Percentiles rank a stretch among this genome's conserved stretches.
Conservation (phyloP, 2,113 vertebrate genomes). For the Odocoileus virginianus region DNA sequence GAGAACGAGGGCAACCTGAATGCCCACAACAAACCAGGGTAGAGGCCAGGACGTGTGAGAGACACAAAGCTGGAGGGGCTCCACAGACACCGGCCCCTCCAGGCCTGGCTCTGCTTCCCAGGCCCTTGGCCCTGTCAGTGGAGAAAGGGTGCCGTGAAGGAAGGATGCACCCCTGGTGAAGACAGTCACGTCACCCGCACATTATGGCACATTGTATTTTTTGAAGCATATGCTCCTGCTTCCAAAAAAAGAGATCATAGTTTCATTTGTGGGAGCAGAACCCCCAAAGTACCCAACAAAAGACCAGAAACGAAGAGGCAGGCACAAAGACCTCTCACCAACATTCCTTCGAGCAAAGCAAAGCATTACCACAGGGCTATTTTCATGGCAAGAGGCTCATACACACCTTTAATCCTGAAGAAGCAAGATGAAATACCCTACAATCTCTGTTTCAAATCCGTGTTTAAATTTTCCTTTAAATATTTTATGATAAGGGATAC, state of each 20-base stretch:
- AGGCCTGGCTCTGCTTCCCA: not conserved
- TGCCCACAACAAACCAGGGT: not conserved
- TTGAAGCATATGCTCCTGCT: not conserved
- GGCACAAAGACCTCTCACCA: not conserved
- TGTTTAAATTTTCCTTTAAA: constrained; percentile 54
- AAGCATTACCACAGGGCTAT: not conserved
- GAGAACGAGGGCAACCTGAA: not conserved
- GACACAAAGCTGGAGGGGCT: not conserved
- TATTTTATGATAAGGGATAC: constrained; percentile 62
- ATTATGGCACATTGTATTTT: not conserved
- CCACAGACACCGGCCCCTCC: not conserved
- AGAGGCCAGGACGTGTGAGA: not conserved
- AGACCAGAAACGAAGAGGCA: not conserved
- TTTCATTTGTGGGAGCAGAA: not conserved
- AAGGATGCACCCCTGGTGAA: not conserved
- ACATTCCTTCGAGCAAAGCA: not conserved
- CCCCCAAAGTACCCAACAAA: not conserved
- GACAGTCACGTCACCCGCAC: not conserved
- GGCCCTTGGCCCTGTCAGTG: not conserved
- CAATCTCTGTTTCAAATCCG: constrained; percentile 9
- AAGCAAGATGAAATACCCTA: constrained; percentile 26
- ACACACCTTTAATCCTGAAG: not conserved
- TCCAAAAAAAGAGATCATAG: not conserved
- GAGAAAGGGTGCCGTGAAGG: not conserved
- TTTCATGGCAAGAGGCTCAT: not conserved